Base-by-base conservation (phyloP, 1,140 invertebrate genomes). In the Physella acuta region DNA sequence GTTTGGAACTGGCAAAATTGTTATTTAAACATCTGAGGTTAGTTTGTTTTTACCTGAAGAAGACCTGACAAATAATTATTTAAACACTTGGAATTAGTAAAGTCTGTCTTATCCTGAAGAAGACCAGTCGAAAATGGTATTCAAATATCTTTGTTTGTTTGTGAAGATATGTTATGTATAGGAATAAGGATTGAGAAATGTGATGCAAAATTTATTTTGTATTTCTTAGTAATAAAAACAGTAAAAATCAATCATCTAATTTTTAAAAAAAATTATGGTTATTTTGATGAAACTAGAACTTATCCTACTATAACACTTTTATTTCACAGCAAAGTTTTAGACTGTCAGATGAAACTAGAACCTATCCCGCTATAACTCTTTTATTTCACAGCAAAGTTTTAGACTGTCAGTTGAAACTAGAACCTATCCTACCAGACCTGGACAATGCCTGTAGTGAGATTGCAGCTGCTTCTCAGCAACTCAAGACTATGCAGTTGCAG, bases 371-470 rank as follows among this genome's bases (percentile, higher is more conserved):
- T 53, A 8, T 58, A n/a, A n/a, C 31, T 33, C 14, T 71, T 64
- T 64, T 33, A 36, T 34, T 61, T 67, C 65, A 5, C 73, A 77
- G 75, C 28, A 77, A 75, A 68, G 51, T 75, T 16, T 66, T 70
- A 20, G 67, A 69, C n/a, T 72, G 69, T 39, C 75, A 69, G n/a
- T 58, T 62, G n/a, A 58, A 70, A 11, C 36, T 75, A 33, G 58
- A 71, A 49, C 34, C 58, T 16, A 31, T 77, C 16, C 52, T 75
- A 1, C 73, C 73, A 16, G 56, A 71, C 16, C 37, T 77, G 24
- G 65, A 75, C 31, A 30, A 37, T 4, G 55, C 58, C 37, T 68
- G 66, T 37, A 66, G 73, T 16, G 72, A 72, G 36, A 75, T 77
- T 31, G 49, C 59, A 5, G 72, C 70, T 24, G 74, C 69, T 2